Evolutionary conservation across 2,888 invertebrate genomes (phyloP).

Genomic region (Netelia virgata): DNA sequence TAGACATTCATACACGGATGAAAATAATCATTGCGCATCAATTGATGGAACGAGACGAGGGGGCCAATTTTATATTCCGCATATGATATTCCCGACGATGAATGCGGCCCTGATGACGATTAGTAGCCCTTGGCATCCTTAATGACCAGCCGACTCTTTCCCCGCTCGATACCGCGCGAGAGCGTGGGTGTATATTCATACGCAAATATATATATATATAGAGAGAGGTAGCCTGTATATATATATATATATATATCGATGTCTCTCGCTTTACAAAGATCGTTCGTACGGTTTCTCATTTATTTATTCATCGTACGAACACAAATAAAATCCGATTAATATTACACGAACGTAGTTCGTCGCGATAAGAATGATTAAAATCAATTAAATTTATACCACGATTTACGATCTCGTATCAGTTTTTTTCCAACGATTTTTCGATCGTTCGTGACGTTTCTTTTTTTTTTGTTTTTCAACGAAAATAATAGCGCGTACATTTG

Average conservation of each 20-base stretch:
- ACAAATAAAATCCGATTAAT: not conserved
- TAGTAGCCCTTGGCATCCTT: conserved; percentile 79
- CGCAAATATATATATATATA: conserved; percentile 22
- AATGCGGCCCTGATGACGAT: conserved; percentile 82
- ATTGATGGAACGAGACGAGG: conserved; percentile 74
- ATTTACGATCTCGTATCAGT: too few relatives aligned
- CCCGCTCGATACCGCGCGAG: conserved; percentile 25
- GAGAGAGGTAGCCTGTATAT: not conserved
- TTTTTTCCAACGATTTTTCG: too few relatives aligned
- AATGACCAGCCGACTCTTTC: conserved; percentile 68
- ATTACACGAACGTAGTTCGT: too few relatives aligned
- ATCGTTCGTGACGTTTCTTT: too few relatives aligned
- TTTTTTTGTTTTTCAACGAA: too few relatives aligned
- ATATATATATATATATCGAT: not conserved
- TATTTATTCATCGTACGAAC: conserved; percentile 3
- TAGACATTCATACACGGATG: conserved; percentile 69
- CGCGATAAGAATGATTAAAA: too few relatives aligned
- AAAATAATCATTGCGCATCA: conserved; percentile 82
- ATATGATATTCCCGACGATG: conserved; percentile 74
- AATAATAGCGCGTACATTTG: too few relatives aligned
- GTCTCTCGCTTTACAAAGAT: too few relatives aligned
- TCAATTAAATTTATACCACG: too few relatives aligned
- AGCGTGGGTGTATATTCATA: conserved; percentile 39
- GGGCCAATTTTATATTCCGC: conserved; percentile 79
- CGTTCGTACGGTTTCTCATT: not conserved